These are phyloP conservation scores for Drosophila hydei DNA, from an alignment of 1,140 invertebrate genomes.

Conservation along the genomic window DNA sequence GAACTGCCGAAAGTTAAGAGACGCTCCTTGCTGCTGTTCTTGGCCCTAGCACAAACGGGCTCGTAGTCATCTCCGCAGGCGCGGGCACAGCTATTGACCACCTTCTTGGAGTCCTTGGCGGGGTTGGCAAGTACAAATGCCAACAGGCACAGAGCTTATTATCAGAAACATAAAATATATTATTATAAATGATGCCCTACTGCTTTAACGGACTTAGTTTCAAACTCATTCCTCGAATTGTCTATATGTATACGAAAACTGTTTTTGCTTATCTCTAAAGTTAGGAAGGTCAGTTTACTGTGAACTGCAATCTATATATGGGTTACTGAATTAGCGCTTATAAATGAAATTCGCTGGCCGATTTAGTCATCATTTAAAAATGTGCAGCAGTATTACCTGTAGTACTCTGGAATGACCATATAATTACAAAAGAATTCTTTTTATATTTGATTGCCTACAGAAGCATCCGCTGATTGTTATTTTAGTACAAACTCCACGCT, in stretches of 20 bases:
- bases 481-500: too few relatives aligned
- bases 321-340: background rate
- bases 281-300: slow-evolving; percentile 28
- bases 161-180: background rate
- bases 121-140: slow-evolving; percentile 55
- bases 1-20: slow-evolving; percentile 74
- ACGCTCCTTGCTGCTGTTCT: slow-evolving; percentile 74
- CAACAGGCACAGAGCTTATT: slow-evolving; percentile 61
- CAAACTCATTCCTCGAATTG: background rate
- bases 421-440: too few relatives aligned
- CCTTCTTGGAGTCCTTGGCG: slow-evolving; percentile 69
- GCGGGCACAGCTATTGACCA: slow-evolving; percentile 43
- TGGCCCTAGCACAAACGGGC: slow-evolving; percentile 70
- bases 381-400: too few relatives aligned
- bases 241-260: background rate
- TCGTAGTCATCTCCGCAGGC: slow-evolving; percentile 64
- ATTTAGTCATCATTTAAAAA: too few relatives aligned
- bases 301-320: background rate
- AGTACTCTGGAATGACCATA: too few relatives aligned
- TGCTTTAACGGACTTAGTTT: too few relatives aligned
- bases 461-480: too few relatives aligned
- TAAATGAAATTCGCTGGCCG: too few relatives aligned
- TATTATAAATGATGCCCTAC: background rate
- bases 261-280: slow-evolving; percentile 8
- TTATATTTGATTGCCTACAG: too few relatives aligned